Evolutionary conservation across 2,888 invertebrate genomes (phyloP), one percentile per base, ranked within the genome.

Genomic region (Brachynemurus nebulosus): DNA sequence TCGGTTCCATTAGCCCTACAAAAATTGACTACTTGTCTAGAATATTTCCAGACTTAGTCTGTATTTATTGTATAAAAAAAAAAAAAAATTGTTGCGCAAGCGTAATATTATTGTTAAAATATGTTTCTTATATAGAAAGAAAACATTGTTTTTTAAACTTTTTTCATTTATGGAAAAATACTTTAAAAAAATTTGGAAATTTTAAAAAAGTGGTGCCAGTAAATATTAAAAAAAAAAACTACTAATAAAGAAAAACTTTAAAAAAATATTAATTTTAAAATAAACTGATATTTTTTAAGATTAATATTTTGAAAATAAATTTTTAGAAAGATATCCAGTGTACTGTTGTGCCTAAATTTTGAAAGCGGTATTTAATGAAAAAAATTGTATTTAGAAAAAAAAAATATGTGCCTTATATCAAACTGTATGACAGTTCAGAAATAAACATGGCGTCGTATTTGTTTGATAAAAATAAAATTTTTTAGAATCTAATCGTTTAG

Each of bases 391-490:
- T n/a, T n/a, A n/a, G n/a, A n/a, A 27, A 30, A 30, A 30, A 14
- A 30, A 30, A 30, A 30, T 30, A 30, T 30, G 30, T 30, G 30
- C 30, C 30, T 30, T 30, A 30, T 12, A 30, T 30, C 30, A 30
- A 23, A 23, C 23, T 23, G 23, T 23, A 23, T 23, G 23, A 23
- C 6, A 23, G 6, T 7, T 6, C 9, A 7, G 9, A 23, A 7
- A 23, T 23, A 7, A 23, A 9, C 23, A 23, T 23, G 9, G 23
- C 23, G 9, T 6, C 23, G 23, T 23, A 9, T 23, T 23, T 7
- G 6, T 23, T 23, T 23, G 7, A 23, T 7, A 23, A n/a, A n/a
- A n/a, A n/a, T n/a, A n/a, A n/a, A n/a, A n/a, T n/a, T n/a, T n/a
- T n/a, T n/a, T n/a, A n/a, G n/a, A n/a, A n/a, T n/a, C n/a, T n/a